phyloP scores from a whole-genome alignment of 1,140 invertebrate species.

The Bombus terrestris region DNA sequence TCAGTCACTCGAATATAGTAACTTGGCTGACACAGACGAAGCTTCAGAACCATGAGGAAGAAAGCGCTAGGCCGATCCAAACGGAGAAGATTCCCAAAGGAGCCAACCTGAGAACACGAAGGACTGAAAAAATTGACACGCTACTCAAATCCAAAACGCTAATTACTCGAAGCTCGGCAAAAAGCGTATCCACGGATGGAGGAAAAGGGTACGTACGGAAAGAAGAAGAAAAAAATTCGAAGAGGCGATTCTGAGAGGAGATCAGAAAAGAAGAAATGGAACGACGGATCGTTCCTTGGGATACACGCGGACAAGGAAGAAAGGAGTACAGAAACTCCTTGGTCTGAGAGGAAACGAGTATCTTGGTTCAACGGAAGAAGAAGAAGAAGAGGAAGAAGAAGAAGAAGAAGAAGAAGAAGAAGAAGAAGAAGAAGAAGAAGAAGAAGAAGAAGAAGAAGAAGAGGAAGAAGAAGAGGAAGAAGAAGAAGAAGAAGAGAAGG shows the following conservation, averaged over 20 bases:
- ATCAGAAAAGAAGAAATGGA: constrained; percentile 23
- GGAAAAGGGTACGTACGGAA: background rate
- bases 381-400: constrained; percentile 36
- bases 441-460: constrained; percentile 29
- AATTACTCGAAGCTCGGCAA: background rate
- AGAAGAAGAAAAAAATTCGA: constrained; percentile 22
- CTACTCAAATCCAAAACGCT: too few relatives aligned
- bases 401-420: too few relatives aligned
- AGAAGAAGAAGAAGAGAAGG: constrained; percentile 30
- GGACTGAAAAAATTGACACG: background rate
- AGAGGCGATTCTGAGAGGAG: constrained; percentile 22
- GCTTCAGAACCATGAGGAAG: background rate
- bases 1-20: too few relatives aligned
- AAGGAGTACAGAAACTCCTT: background rate
- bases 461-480: constrained; percentile 53
- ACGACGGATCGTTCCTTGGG: constrained; percentile 1
- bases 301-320: constrained; percentile 8
- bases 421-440: too few relatives aligned
- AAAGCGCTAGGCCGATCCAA: background rate
- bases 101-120: background rate
- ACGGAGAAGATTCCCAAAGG: background rate
- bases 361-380: background rate
- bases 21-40: too few relatives aligned
- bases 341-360: background rate
- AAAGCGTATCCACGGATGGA: background rate